These are phyloP conservation scores for Drosophila cyrtoloma DNA, from an alignment of 2,888 invertebrate species.

Conservation along the genomic window DNA sequence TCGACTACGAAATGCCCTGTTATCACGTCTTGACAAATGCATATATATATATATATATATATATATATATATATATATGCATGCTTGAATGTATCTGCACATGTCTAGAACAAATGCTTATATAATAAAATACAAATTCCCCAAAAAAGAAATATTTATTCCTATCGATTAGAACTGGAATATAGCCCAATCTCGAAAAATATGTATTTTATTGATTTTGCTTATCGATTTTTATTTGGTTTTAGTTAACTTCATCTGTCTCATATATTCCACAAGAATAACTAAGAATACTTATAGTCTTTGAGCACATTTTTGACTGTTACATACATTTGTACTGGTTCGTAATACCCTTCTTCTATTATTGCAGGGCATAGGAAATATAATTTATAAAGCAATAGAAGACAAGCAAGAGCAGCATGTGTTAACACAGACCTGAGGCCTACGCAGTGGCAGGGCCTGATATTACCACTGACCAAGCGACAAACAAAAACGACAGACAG, in stretches of 20 bases:
- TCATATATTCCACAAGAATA: neutral
- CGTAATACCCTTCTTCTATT: neutral
- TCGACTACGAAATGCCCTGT: neutral
- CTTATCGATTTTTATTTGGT: neutral
- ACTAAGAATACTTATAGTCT: neutral
- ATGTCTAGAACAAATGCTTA: neutral
- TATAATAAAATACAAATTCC: neutral
- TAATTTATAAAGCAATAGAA: neutral
- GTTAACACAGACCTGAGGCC: slow-evolving; percentile 5
- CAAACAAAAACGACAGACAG: slow-evolving; percentile 31
- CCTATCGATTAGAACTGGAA: neutral
- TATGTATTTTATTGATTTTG: neutral
- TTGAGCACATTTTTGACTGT: neutral
- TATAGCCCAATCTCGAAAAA: neutral
- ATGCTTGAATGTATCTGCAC: neutral
- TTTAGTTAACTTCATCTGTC: neutral
- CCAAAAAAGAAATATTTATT: neutral
- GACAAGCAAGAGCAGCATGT: slow-evolving; percentile 38
- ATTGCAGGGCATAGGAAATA: neutral
- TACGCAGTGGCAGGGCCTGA: slow-evolving; percentile 15
- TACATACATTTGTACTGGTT: neutral
- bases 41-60: neutral
- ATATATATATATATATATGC: neutral
- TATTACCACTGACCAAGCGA: slow-evolving; percentile 40
- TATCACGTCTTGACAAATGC: neutral